Conservation (phyloP, 2,888 invertebrate genomes). For the Watsonalla binaria region DNA sequence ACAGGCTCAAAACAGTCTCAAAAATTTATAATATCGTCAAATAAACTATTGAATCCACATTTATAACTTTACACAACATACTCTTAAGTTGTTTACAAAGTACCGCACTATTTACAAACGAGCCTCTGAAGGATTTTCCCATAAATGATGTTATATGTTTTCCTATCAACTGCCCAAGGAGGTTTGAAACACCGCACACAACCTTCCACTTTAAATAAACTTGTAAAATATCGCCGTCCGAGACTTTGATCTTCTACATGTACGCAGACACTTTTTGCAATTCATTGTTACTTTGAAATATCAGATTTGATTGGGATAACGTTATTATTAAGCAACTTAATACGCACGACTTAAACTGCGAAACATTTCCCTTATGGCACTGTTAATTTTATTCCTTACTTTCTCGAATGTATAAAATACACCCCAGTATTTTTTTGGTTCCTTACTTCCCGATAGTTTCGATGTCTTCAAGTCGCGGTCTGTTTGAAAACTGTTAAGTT, state of each 20-base stretch:
- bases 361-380: no score
- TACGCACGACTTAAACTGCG: no score
- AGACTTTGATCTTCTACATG: constrained; percentile 5
- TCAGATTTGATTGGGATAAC: no score
- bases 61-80: no score
- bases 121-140: constrained; percentile 29
- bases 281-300: not conserved
- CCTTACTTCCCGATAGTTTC: not conserved
- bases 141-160: not conserved
- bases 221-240: constrained; percentile 10
- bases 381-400: no score
- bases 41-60: no score
- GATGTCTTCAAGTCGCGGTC: constrained; percentile 21
- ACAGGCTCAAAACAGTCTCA: not conserved
- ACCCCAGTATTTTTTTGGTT: no score
- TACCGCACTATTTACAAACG: constrained; percentile 7
- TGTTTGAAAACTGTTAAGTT: constrained; percentile 28
- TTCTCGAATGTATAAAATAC: no score
- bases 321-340: no score
- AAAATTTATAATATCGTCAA: no score
- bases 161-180: constrained; percentile 17
- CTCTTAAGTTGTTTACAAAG: no score
- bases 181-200: constrained; percentile 21
- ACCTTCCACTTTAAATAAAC: constrained; percentile 21
- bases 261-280: not conserved